Conservation (phyloP, 2,797 vertebrate species). For the Anableps anableps region DNA sequence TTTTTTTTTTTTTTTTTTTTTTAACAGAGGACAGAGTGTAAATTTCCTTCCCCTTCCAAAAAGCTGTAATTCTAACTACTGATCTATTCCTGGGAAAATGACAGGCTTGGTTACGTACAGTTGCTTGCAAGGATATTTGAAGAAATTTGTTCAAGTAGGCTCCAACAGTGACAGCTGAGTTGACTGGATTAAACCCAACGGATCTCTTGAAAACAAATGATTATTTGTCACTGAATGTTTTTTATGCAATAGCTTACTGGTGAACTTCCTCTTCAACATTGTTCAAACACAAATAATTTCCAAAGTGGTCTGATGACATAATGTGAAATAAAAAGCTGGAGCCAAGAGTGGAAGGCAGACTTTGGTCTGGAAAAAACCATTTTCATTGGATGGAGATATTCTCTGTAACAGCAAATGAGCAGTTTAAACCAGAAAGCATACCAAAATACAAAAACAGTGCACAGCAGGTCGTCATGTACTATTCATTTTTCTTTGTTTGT, state of each 20-base stretch:
- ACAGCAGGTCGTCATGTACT: constrained; percentile 27
- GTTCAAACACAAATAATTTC: constrained; percentile 27
- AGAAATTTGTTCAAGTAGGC: constrained; percentile 71
- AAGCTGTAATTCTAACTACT: constrained; percentile 85
- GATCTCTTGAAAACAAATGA: constrained; percentile 11
- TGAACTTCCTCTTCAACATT: neutral
- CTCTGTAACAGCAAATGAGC: constrained; percentile 44
- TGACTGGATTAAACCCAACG: constrained; percentile 32
- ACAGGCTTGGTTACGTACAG: constrained; percentile 79
- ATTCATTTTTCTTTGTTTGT: constrained; percentile 32
- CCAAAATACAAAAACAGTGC: constrained; percentile 27
- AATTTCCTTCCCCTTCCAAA: constrained; percentile 73
- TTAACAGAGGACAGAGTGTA: constrained; percentile 73
- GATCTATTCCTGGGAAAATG: constrained; percentile 86
- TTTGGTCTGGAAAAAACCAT: constrained; percentile 42
- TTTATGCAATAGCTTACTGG: neutral
- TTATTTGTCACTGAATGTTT: neutral
- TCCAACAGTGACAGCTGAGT: constrained; percentile 54
- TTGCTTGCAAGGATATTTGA: constrained; percentile 73
- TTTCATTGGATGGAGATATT: constrained; percentile 41
- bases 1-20: too few relatives aligned
- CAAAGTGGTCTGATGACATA: constrained; percentile 27
- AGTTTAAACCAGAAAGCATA: constrained; percentile 35
- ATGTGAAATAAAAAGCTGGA: constrained; percentile 20
- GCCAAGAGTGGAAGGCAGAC: constrained; percentile 21